phyloP scores from a whole-genome alignment of 1,140 invertebrate species.

The Trichonephila inaurata region DNA sequence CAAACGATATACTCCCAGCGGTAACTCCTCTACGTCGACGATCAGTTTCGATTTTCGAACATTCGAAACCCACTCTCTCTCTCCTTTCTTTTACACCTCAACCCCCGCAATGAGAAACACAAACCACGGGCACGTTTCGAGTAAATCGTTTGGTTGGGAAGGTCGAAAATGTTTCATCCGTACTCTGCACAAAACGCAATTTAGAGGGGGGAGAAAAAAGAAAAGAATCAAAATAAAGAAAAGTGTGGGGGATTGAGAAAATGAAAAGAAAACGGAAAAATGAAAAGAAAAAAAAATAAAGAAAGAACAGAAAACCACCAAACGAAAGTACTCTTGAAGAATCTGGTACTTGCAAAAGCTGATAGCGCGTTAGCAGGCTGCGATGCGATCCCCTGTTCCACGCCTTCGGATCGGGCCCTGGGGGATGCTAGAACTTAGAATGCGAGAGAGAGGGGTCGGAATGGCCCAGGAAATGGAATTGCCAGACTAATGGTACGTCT shows the following conservation, averaged over 20 bases:
- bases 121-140: conserved; percentile 44
- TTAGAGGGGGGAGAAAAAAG: background rate
- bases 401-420: conserved; percentile 44
- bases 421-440: conserved; percentile 45
- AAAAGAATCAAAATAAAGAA: conserved; percentile 12
- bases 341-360: conserved; percentile 36
- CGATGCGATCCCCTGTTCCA: conserved; percentile 40
- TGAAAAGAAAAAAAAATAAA: background rate
- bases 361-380: conserved; percentile 15
- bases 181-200: conserved; percentile 28
- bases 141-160: conserved; percentile 31
- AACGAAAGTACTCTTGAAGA: background rate
- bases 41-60: background rate
- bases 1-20: too few species aligned
- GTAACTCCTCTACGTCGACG: background rate
- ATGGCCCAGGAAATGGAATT: conserved; percentile 60
- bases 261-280: conserved; percentile 6
- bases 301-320: background rate
- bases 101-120: background rate
- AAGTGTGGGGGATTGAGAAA: background rate
- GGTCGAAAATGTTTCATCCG: conserved; percentile 32
- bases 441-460: background rate
- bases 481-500: conserved; percentile 53
- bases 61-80: background rate
- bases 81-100: background rate